phyloP scores from a whole-genome alignment of 1,140 invertebrate species.

The Lethrus apterus region DNA sequence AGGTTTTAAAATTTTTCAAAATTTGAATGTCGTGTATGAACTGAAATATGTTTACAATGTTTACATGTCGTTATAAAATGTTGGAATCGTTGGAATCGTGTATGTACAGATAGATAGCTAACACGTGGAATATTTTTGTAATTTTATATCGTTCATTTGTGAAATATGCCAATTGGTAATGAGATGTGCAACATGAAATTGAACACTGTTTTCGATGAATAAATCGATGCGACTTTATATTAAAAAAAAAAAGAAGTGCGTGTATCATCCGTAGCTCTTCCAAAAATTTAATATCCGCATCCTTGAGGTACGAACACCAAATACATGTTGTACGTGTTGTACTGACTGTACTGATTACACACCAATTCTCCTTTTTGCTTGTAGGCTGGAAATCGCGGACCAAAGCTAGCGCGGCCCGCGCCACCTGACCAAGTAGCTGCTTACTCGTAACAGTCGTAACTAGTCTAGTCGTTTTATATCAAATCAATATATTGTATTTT shows the following conservation, averaged over 20 bases:
- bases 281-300: constrained; percentile 26
- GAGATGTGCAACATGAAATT: too few relatives aligned
- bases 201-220: too few relatives aligned
- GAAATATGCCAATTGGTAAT: constrained; percentile 3
- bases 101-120: too few relatives aligned
- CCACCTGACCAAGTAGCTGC: constrained; percentile 34
- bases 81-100: too few relatives aligned
- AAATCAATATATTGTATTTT: constrained; percentile 37
- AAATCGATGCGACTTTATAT: too few relatives aligned
- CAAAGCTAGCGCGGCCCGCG: constrained; percentile 34
- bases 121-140: constrained; percentile 5
- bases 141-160: background rate
- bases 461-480: constrained; percentile 39
- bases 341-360: constrained; percentile 38
- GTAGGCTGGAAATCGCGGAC: constrained; percentile 40
- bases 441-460: constrained; percentile 31
- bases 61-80: too few relatives aligned
- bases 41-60: too few relatives aligned
- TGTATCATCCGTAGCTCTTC: constrained; percentile 26
- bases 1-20: too few relatives aligned
- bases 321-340: constrained; percentile 30
- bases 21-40: too few relatives aligned
- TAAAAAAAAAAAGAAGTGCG: constrained; percentile 12
- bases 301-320: constrained; percentile 35
- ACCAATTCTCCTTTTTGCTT: constrained; percentile 35